Conservation (phyloP, 2,113 vertebrate species). For the Microtus pennsylvanicus region DNA sequence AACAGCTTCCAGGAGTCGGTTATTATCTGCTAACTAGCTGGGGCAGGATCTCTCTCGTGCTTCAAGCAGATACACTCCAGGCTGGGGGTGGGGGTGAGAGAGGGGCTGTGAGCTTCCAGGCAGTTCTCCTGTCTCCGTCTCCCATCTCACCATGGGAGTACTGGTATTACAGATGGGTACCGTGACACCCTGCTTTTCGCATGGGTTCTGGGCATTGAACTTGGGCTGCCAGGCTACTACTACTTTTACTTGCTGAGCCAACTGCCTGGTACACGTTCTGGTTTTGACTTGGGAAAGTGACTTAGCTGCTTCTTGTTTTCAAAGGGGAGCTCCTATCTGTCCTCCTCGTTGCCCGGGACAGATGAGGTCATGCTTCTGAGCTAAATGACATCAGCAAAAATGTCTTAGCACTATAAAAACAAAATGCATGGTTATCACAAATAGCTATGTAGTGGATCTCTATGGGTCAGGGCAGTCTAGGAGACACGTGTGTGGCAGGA, state of each 20-base stretch:
- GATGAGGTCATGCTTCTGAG: slow-evolving; percentile 56
- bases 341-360: neutral
- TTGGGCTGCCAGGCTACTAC: neutral
- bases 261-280: neutral
- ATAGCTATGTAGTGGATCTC: slow-evolving; percentile 35
- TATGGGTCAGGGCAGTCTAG: neutral
- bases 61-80: neutral
- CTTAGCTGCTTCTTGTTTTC: neutral
- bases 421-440: slow-evolving; percentile 21
- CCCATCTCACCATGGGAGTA: neutral
- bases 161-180: neutral
- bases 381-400: slow-evolving; percentile 44
- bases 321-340: neutral
- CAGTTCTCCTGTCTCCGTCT: neutral
- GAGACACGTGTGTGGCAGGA: neutral
- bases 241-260: neutral
- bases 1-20: neutral
- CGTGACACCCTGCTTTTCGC: neutral
- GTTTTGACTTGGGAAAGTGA: neutral
- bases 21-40: neutral
- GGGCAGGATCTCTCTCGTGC: neutral
- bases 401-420: slow-evolving; percentile 27
- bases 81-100: neutral
- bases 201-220: neutral
- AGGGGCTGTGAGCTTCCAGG: neutral